Base-by-base conservation (phyloP, 2,797 vertebrate species). In the Hippocampus kuda region DNA sequence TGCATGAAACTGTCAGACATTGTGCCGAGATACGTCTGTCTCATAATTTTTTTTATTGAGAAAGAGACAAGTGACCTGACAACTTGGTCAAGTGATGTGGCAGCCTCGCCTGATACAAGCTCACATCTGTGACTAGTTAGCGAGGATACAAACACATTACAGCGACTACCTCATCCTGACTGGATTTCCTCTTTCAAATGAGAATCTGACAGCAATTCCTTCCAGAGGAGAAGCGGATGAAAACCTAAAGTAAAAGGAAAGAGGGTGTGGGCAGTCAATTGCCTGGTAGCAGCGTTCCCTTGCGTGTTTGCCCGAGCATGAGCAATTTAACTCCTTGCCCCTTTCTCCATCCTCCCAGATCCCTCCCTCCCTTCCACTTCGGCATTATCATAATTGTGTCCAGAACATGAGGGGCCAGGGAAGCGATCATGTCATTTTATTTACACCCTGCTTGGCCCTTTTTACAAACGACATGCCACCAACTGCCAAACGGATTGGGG, bases 341-440 rank as follows among this genome's bases (percentile, higher is more conserved):
- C 70, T 60, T 77, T 72, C 74, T 70, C 74, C 72, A 42, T 73
- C 74, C 75, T 77, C 70, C 76, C 69, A 75, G 60, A 72, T 74
- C 79, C 81, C 75, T 77, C 82, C 77, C 66, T 71, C 73, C 71
- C 72, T 70, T 78, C 77, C 81, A 75, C 75, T 26, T 82, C 89
- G 89, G 89, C 93, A 96, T 98, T 98, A 96, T 96, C 94, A 96
- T 98, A 98, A 99, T 98, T 98, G 96, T 95, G 93, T 97, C 93
- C 91, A 91, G 94, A 94, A 98, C 96, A 96, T 97, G 96, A 97
- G 95, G 91, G 94, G 94, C 94, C 91, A 88, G 93, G 94, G 94
- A 98, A 99, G 95, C 96, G 97, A 98, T 98, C 94, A 97, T 98
- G 96, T 98, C 96, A 95, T 97, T 95, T 98, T 98, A 97, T 97